Evolutionary conservation across 2,888 invertebrate species (phyloP).

Genomic region (Notocelia uddmanniana): DNA sequence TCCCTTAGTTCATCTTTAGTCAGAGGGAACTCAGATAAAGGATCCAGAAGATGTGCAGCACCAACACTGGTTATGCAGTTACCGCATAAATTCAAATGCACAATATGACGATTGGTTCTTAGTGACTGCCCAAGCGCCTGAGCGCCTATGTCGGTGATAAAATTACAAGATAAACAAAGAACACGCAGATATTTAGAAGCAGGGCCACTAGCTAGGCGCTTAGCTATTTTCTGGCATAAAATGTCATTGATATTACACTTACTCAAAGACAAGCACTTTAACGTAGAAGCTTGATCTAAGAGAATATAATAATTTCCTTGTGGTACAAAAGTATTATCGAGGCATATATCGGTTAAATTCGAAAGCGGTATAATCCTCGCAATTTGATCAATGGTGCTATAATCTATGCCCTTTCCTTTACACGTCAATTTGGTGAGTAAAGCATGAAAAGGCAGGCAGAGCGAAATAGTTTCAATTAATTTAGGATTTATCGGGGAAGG

Average conservation of each 20-base stretch:
- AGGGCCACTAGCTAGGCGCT: conserved; percentile 52
- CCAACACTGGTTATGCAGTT: conserved; percentile 64
- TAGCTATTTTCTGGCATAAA: conserved; percentile 56
- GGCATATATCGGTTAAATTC: conserved; percentile 63
- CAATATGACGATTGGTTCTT: conserved; percentile 61
- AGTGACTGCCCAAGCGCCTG: conserved; percentile 57
- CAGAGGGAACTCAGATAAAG: conserved; percentile 60
- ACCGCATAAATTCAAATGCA: conserved; percentile 65
- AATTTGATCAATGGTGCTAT: conserved; percentile 56
- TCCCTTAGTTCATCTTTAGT: conserved; percentile 53
- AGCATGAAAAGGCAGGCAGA: conserved; percentile 64
- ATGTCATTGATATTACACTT: conserved; percentile 62
- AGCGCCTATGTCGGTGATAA: conserved; percentile 62
- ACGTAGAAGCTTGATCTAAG: conserved; percentile 56
- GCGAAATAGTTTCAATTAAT: conserved; percentile 58
- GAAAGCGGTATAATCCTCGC: conserved; percentile 61
- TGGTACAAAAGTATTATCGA: conserved; percentile 61
- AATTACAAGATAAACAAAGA: conserved; percentile 63
- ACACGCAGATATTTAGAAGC: conserved; percentile 54
- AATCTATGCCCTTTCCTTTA: conserved; percentile 52
- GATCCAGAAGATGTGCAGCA: conserved; percentile 55
- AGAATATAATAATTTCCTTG: conserved; percentile 61
- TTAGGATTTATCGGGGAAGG: conserved; percentile 51
- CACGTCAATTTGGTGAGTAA: conserved; percentile 58
- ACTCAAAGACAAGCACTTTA: conserved; percentile 63